Evolutionary conservation across 2,113 vertebrate species (phyloP).

Genomic region (Psilopsiagon aurifrons): DNA sequence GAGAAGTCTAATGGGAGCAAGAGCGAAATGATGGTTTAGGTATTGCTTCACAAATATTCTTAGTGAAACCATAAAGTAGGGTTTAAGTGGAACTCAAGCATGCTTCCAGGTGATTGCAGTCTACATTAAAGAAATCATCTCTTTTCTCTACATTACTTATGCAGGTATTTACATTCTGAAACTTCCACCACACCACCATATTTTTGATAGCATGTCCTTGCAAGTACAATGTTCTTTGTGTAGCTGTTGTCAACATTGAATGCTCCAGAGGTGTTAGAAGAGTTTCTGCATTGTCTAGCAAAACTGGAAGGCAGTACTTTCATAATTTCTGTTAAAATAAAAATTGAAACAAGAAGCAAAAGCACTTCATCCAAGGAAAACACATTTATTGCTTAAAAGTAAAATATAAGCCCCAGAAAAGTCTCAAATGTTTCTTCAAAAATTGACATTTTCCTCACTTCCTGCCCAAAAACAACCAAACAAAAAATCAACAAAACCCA

Average conservation of each 20-base stretch:
- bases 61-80: background rate
- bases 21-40: background rate
- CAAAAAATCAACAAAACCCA: too few species aligned
- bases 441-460: background rate
- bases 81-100: background rate
- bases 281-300: background rate
- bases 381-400: background rate
- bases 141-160: background rate
- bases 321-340: background rate
- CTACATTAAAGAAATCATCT: background rate
- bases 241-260: background rate
- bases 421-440: background rate
- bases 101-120: background rate
- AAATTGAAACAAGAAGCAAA: background rate
- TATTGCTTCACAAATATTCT: background rate
- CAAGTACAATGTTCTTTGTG: background rate
- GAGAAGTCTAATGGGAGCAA: background rate
- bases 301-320: background rate
- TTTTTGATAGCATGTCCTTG: background rate
- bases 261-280: background rate
- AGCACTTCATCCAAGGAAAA: background rate
- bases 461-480: background rate
- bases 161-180: background rate
- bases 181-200: background rate
- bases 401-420: background rate